Evolutionary conservation across 2,113 vertebrate genomes (phyloP), one percentile per base, ranked within the genome.

Genomic region (Antennarius striatus): DNA sequence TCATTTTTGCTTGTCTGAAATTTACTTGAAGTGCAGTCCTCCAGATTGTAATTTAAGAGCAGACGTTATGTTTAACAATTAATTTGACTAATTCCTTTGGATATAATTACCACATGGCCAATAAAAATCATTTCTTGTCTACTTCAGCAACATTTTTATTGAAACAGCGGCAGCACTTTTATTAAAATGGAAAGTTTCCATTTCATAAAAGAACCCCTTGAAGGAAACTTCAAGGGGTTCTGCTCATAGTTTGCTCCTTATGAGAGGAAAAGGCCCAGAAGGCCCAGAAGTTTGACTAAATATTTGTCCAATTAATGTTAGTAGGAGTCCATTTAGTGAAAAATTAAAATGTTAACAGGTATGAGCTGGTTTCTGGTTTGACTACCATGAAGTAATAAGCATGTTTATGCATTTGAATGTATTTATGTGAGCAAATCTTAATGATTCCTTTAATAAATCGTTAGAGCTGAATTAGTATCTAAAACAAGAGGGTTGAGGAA

Each of bases 121-220:
- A 40, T 22, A 22, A 22, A 22, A 22, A 22, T 22, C 22, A 22
- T 22, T 22, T 22, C 22, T 22, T 22, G 22, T 22, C 2, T 22
- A 22, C 22, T 22, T 22, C 22, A 70, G 58, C 13, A 59, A 9
- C 49, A n/a, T 56, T 75, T 30, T 54, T 47, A 54, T 40, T 15
- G 53, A 29, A 48, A 70, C n/a, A 67, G 43, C 81, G 71, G 70
- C 30, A 61, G 65, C 32, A 54, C 0, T 29, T 58, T 69, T 56
- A 32, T 11, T 22, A 5, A 42, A 66, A 66, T 71, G 50, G 79
- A 72, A 81, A 75, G 42, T 53, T 81, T 49, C 36, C 12, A 4
- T 13, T 46, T 28, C 56, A 68, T 15, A 52, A 46, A 15, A 55
- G 3, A 60, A 36, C 30, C 55, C 22, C 22, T 22, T 22, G 22